phyloP scores from a whole-genome alignment of 2,797 vertebrate genomes.

The Ceryle rudis region DNA sequence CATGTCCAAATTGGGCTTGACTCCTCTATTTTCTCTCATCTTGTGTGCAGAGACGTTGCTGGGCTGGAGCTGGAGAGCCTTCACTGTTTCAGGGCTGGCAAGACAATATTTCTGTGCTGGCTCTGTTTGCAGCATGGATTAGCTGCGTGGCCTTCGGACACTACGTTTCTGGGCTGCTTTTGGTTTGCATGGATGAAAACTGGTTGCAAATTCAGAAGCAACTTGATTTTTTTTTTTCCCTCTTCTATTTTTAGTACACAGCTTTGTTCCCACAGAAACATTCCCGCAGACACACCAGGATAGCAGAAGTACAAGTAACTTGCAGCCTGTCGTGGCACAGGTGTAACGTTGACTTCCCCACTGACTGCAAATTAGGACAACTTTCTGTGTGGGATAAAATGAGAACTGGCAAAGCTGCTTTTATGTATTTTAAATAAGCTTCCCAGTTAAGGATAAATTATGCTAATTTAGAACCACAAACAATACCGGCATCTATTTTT shows the following conservation, averaged over 20 bases:
- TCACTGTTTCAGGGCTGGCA: fast-evolving
- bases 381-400: slow-evolving; percentile 32
- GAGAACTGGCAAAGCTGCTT: slow-evolving; percentile 46
- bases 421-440: slow-evolving; percentile 10
- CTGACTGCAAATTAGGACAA: background rate
- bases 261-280: slow-evolving; percentile 5
- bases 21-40: fast-evolving
- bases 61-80: background rate
- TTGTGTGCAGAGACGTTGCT: fast-evolving
- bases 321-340: background rate
- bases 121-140: background rate
- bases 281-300: fast-evolving
- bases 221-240: background rate
- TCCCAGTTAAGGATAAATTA: background rate
- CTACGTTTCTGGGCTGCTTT: background rate
- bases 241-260: fast-evolving
- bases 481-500: background rate
- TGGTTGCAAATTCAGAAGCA: background rate
- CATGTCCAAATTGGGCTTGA: fast-evolving
- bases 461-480: slow-evolving; percentile 7
- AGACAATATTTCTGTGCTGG: background rate
- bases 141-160: background rate
- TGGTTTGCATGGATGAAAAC: background rate
- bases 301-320: background rate
- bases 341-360: background rate